Evolutionary conservation across 1,140 invertebrate species (phyloP), one percentile per base, ranked within the genome.

Genomic region (Camponotus pennsylvanicus): DNA sequence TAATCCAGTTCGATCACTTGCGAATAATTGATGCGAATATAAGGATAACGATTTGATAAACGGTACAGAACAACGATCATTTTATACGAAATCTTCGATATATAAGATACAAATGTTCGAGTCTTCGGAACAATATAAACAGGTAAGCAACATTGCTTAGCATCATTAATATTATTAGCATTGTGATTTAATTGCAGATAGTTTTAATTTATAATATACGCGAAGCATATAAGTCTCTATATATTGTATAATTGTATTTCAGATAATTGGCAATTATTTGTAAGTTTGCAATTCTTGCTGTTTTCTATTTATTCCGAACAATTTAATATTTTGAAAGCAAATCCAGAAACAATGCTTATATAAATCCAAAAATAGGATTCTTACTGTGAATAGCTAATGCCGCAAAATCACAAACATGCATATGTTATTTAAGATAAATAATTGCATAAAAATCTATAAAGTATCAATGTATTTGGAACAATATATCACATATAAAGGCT

Each of bases 351-450:
- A 52, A 21, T 8, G 8, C 67, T 69, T 32, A 42, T 32, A 42
- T 69, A 13, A 64, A 21, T 34, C 9, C 5, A 78, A 40, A 37
- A 69, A 37, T 37, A n/a, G 64, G 9, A 34, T 18, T 66, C 67
- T 45, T 18, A 40, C 9, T 67, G 1, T 5, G 21, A 79, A 40
- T 27, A 66, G 2, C 55, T 15, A 69, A 79, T 4, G 18, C 4
- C 55, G 27, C 8, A 42, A 64, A 18, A 27, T 45, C 45, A n/a
- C 13, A 18, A 64, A 64, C 32, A 42, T 2, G 42, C 3, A 40
- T 67, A 40, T 67, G 13, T 67, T 79, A 55, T 27, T 79, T 57
- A 55, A 79, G 13, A 40, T 55, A 67, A 69, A 79, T n/a, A 57
- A 55, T 40, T 40, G 37, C 6, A 66, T 21, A 79, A 21, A 55